These are phyloP conservation scores for Phocides pigmalion DNA, from an alignment of 1,140 invertebrate species.

Conservation along the genomic window DNA sequence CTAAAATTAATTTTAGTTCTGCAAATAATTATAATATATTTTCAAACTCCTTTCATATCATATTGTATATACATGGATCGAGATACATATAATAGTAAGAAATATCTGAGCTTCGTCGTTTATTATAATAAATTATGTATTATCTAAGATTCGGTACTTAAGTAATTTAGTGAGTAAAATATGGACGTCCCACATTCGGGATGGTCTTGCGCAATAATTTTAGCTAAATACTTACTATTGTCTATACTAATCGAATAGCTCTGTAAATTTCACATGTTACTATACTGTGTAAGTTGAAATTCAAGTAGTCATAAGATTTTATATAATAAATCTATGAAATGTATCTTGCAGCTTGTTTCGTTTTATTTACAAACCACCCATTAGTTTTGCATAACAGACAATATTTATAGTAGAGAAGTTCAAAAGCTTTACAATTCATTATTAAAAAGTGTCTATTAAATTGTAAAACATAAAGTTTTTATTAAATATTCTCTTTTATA, in stretches of 20 bases:
- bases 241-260: constrained; percentile 78
- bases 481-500: too few species aligned
- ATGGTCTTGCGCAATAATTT: constrained; percentile 80
- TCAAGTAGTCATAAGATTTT: constrained; percentile 80
- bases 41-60: constrained; percentile 76
- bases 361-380: constrained; percentile 51
- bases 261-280: constrained; percentile 82
- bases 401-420: too few species aligned
- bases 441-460: too few species aligned
- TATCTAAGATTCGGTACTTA: constrained; percentile 74
- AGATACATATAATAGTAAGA: constrained; percentile 72
- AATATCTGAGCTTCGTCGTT: constrained; percentile 82
- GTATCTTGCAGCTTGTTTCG: constrained; percentile 67
- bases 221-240: constrained; percentile 79
- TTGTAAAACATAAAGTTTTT: too few species aligned
- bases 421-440: too few species aligned
- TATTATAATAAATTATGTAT: constrained; percentile 66
- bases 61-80: constrained; percentile 74
- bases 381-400: too few species aligned
- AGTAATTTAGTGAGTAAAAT: constrained; percentile 73
- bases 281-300: constrained; percentile 78
- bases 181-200: constrained; percentile 58
- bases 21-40: constrained; percentile 64
- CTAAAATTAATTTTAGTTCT: constrained; percentile 58
- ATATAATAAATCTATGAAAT: constrained; percentile 83